Evolutionary conservation across 2,797 vertebrate genomes (phyloP).

Genomic region (Channa striata): DNA sequence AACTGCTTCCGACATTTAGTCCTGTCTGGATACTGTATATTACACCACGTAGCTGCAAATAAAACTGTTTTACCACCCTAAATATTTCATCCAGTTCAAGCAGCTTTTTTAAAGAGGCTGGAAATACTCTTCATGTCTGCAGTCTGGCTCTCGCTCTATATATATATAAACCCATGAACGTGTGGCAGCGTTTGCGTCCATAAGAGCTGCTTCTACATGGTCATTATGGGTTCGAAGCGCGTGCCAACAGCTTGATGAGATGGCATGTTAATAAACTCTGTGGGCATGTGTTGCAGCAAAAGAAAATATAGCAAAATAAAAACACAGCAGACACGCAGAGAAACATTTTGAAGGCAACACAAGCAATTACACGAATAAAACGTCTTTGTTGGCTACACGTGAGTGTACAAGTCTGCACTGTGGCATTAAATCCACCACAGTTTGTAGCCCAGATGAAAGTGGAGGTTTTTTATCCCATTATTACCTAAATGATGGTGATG

Average conservation of each 20-base stretch:
- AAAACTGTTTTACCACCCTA: background rate
- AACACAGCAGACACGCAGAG: slow-evolving; percentile 17
- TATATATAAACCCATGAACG: background rate
- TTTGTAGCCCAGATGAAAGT: slow-evolving; percentile 8
- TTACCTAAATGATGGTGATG: background rate
- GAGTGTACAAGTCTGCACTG: background rate
- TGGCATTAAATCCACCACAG: background rate
- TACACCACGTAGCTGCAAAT: too few species aligned
- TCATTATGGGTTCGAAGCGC: slow-evolving; percentile 4
- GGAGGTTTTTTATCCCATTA: slow-evolving; percentile 8
- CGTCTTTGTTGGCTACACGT: background rate
- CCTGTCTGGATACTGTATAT: background rate
- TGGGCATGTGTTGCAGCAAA: background rate
- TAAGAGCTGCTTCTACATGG: background rate
- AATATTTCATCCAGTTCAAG: background rate
- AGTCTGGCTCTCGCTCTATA: too few species aligned
- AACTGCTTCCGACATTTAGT: background rate
- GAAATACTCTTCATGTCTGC: background rate
- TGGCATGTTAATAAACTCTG: slow-evolving; percentile 14
- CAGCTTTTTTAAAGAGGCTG: background rate
- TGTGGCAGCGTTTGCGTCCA: background rate
- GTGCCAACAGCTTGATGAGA: background rate
- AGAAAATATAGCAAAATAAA: slow-evolving; percentile 2
- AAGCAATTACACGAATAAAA: too few species aligned
- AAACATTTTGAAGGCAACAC: too few species aligned